phyloP scores from a whole-genome alignment of 2,797 vertebrate species.

The Coreius guichenoti region DNA sequence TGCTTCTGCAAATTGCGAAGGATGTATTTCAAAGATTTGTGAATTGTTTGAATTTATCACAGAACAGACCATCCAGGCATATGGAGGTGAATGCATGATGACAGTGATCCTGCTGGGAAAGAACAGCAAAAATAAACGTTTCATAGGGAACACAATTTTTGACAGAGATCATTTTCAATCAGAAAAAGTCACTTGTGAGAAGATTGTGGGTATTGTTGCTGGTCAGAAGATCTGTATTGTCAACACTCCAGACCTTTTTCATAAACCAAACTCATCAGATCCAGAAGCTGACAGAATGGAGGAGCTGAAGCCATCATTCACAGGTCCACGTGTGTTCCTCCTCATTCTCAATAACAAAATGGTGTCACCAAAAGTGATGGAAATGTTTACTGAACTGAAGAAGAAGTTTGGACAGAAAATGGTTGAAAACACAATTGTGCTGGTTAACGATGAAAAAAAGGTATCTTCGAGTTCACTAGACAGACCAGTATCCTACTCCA shows the following conservation, averaged over 20 bases:
- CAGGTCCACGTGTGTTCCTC: conserved; percentile 19
- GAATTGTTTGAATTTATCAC: background rate
- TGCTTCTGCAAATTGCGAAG: background rate
- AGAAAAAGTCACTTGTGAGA: background rate
- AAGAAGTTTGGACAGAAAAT: background rate
- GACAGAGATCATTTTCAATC: background rate
- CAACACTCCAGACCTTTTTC: conserved; percentile 38
- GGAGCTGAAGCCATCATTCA: background rate
- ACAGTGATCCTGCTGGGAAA: conserved; percentile 46
- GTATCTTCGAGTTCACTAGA: background rate
- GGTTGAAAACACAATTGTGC: conserved; percentile 27
- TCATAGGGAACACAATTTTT: conserved; percentile 29
- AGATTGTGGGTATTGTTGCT: too few relatives aligned
- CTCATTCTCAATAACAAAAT: conserved; percentile 10
- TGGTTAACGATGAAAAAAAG: background rate
- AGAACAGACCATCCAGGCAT: background rate
- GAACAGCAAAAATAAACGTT: background rate
- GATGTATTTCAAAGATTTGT: background rate
- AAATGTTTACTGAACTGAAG: conserved; percentile 26
- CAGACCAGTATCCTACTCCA: accelerated
- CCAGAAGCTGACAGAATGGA: background rate
- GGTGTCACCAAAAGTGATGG: background rate
- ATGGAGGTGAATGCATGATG: background rate
- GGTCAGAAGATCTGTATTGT: conserved; percentile 12
- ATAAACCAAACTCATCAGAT: background rate